A percentile compares a stretch with the other conserved stretches of the same genome.
Evolutionary conservation across 2,797 vertebrate genomes (phyloP).

Genomic region (Betta splendens): DNA sequence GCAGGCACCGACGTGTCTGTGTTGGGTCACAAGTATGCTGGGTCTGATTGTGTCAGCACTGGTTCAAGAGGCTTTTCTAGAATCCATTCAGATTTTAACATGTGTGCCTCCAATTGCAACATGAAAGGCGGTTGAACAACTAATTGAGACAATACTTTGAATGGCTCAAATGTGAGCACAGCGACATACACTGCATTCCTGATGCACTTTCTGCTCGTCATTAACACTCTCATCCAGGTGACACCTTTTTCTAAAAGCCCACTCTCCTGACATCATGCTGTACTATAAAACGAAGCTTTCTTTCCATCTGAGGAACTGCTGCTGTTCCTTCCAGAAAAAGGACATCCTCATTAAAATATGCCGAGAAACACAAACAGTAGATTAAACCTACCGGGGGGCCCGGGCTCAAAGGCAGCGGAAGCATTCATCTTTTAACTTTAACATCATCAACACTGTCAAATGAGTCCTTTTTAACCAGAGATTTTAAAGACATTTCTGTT

Average conservation of each 20-base stretch:
- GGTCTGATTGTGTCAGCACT: neutral
- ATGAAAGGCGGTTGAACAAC: neutral
- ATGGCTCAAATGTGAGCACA: neutral
- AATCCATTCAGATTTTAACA: too few relatives aligned
- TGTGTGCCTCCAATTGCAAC: neutral
- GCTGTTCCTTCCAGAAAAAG: conserved; percentile 44
- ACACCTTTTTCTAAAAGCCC: conserved; percentile 14
- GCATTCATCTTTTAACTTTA: conserved; percentile 78
- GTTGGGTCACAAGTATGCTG: conserved; percentile 4
- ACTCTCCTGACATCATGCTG: conserved; percentile 3
- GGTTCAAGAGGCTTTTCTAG: neutral
- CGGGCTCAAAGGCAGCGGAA: conserved; percentile 72
- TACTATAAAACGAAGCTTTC: conserved; percentile 15
- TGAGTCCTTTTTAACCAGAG: conserved; percentile 62
- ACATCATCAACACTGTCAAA: conserved; percentile 81
- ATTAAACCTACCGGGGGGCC: conserved; percentile 68
- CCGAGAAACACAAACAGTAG: conserved; percentile 70
- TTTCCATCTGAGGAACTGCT: conserved; percentile 12
- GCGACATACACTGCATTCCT: neutral
- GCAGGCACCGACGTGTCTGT: conserved; percentile 37
- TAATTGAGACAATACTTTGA: too few relatives aligned
- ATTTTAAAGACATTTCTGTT: conserved; percentile 66
- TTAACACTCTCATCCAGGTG: conserved; percentile 6
- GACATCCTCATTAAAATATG: conserved; percentile 71
- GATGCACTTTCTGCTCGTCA: neutral